These are phyloP conservation scores for Molorchus minor DNA, from an alignment of 2,888 invertebrate genomes.

Conservation along the genomic window DNA sequence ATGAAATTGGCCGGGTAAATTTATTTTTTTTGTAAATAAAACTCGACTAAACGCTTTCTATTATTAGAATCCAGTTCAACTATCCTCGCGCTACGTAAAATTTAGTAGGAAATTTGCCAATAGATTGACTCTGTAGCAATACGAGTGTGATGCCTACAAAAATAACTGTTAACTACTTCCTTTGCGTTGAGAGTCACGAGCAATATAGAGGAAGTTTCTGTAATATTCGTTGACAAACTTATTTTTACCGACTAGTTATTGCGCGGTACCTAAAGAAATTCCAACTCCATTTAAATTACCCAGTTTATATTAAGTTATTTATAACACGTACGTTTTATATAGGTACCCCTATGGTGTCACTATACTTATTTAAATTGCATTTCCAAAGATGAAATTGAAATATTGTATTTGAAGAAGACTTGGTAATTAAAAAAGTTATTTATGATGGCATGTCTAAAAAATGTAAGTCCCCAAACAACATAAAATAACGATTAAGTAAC, in stretches of 20 bases:
- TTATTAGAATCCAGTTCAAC: background rate
- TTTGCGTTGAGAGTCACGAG: constrained; percentile 5
- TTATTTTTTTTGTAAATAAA: background rate
- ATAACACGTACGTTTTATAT: no score
- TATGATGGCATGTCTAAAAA: no score
- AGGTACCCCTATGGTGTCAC: no score
- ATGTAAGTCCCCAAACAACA: no score
- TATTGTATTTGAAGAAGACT: no score
- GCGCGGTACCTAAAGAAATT: constrained; percentile 14
- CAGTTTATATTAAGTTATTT: no score
- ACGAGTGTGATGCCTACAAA: constrained; percentile 18
- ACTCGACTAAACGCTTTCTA: no score
- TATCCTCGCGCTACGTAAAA: background rate
- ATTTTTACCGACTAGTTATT: constrained; percentile 23
- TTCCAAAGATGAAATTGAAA: no score
- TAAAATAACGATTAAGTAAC: no score
- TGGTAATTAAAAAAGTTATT: no score
- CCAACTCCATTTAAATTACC: constrained; percentile 1
- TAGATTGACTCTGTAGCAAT: constrained; percentile 1
- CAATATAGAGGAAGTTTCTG: constrained; percentile 19
- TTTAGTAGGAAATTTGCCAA: constrained; percentile 6
- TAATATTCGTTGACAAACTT: constrained; percentile 25
- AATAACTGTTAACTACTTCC: constrained; percentile 25
- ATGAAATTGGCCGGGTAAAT: no score
- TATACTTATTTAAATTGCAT: no score